These are phyloP conservation scores for Drosophila burlai DNA, from an alignment of 1,140 invertebrate genomes.

Conservation along the genomic window DNA sequence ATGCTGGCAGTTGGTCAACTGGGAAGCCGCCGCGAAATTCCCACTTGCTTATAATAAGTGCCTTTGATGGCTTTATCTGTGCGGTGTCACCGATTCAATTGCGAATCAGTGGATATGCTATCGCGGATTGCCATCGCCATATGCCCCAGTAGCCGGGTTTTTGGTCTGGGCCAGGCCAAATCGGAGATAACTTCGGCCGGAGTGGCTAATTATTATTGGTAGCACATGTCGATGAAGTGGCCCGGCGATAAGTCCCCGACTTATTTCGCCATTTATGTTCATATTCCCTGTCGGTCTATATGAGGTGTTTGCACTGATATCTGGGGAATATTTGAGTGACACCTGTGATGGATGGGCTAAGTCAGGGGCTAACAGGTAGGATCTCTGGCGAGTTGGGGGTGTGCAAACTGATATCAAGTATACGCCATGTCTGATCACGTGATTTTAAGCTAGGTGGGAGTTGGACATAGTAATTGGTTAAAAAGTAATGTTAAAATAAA, in stretches of 20 bases:
- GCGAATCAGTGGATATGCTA: slow-evolving; percentile 45
- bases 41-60: slow-evolving; percentile 35
- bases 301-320: slow-evolving; percentile 19
- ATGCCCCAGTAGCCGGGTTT: neutral
- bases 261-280: slow-evolving; percentile 20
- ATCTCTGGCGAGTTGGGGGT: neutral
- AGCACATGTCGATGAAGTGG: slow-evolving; percentile 59
- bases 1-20: slow-evolving; percentile 41
- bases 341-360: slow-evolving; percentile 37
- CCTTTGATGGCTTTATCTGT: slow-evolving; percentile 45
- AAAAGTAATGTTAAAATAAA: too few species aligned
- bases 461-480: too few species aligned
- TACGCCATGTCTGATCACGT: slow-evolving; percentile 13
- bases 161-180: neutral
- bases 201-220: slow-evolving; percentile 75
- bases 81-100: slow-evolving; percentile 39
- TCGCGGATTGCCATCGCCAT: slow-evolving; percentile 21
- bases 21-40: slow-evolving; percentile 12
- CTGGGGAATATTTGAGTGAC: slow-evolving; percentile 40
- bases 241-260: slow-evolving; percentile 43
- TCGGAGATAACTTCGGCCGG: slow-evolving; percentile 15
- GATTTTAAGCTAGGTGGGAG: neutral
- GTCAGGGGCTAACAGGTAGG: neutral
- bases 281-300: slow-evolving; percentile 1
- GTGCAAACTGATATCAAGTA: slow-evolving; percentile 12